phyloP scores from a whole-genome alignment of 1,140 invertebrate species.

The Heterodera carotae region DNA sequence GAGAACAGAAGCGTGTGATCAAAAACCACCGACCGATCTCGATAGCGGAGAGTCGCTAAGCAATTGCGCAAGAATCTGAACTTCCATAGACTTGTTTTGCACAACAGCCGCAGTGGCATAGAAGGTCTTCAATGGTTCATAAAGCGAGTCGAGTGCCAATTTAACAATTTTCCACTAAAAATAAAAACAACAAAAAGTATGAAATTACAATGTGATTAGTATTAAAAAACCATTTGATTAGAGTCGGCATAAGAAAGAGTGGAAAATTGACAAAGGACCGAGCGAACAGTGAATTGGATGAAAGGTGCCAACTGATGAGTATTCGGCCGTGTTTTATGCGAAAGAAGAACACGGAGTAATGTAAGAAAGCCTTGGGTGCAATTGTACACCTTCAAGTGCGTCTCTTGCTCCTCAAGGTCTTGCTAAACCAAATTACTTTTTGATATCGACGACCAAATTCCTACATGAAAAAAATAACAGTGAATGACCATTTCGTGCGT shows the following conservation, averaged over 20 bases:
- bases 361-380: slow-evolving; percentile 42
- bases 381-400: slow-evolving; percentile 36
- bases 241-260: slow-evolving; percentile 36
- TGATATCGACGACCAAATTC: too few relatives aligned
- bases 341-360: slow-evolving; percentile 34
- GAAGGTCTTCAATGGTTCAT: slow-evolving; percentile 42
- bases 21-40: slow-evolving; percentile 25
- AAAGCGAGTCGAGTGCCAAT: slow-evolving; percentile 35
- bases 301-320: slow-evolving; percentile 34
- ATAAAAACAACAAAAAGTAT: too few relatives aligned
- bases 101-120: slow-evolving; percentile 37
- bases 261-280: slow-evolving; percentile 41
- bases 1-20: too few relatives aligned
- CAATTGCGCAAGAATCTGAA: slow-evolving; percentile 32
- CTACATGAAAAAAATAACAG: too few relatives aligned
- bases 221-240: slow-evolving; percentile 36
- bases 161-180: slow-evolving; percentile 44
- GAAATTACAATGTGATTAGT: neutral
- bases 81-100: slow-evolving; percentile 38
- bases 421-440: slow-evolving; percentile 21
- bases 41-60: slow-evolving; percentile 43
- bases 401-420: slow-evolving; percentile 43
- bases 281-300: slow-evolving; percentile 42
- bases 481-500: too few relatives aligned
- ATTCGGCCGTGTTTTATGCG: slow-evolving; percentile 33